phyloP scores from a whole-genome alignment of 92 coral and sea anemone genomes.

The Porites lobata region DNA sequence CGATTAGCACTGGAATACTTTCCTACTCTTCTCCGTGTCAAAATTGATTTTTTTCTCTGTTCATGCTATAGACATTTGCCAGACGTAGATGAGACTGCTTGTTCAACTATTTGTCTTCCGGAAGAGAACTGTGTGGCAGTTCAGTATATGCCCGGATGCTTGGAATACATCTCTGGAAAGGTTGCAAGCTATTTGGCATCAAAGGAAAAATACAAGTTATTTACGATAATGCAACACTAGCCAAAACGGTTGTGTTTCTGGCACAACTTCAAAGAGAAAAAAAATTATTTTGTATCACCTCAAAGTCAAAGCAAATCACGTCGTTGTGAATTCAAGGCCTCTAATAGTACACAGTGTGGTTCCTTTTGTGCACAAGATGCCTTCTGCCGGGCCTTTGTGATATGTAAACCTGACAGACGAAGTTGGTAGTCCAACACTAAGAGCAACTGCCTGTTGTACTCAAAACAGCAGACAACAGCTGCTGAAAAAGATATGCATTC shows the following conservation, averaged over 20 bases:
- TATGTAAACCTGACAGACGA: conserved; percentile 22
- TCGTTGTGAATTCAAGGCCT: neutral
- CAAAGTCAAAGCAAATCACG: conserved; percentile 25
- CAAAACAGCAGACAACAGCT: conserved; percentile 26
- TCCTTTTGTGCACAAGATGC: conserved; percentile 22
- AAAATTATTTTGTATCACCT: neutral
- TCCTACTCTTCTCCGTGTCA: neutral
- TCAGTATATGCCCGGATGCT: neutral
- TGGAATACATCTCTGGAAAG: neutral
- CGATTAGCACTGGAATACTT: too few relatives aligned
- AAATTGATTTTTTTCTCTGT: neutral
- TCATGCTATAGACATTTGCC: conserved; percentile 37
- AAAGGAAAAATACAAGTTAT: neutral
- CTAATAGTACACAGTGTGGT: conserved; percentile 1
- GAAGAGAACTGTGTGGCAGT: conserved; percentile 50
- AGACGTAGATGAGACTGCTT: conserved; percentile 37
- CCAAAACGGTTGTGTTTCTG: conserved; percentile 41
- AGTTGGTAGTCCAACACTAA: conserved; percentile 41
- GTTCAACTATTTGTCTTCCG: conserved; percentile 45
- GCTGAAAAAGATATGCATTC: conserved; percentile 21
- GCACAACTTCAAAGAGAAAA: conserved; percentile 51
- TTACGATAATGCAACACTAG: neutral
- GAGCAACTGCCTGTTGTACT: conserved; percentile 50
- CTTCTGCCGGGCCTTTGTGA: conserved; percentile 59
- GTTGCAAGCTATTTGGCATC: conserved; percentile 17